Conservation (phyloP, 2,888 invertebrate species). For the Panorpa germanica region DNA sequence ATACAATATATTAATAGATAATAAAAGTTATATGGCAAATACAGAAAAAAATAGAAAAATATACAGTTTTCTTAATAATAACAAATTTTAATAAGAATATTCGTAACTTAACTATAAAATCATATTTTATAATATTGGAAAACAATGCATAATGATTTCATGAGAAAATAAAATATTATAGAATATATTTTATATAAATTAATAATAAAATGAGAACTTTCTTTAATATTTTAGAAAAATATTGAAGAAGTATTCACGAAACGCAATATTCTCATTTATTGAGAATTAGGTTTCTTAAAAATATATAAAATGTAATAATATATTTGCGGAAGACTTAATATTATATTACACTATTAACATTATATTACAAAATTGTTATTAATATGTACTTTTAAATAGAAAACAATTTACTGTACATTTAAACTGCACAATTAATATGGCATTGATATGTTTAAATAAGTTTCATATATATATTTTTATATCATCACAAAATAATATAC, state of each 20-base stretch:
- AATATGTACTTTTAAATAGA: constrained; percentile 16
- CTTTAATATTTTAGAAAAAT: constrained; percentile 10
- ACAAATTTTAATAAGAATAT: constrained; percentile 13
- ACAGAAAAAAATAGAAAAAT: constrained; percentile 16
- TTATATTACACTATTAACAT: too few species aligned
- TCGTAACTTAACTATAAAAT: constrained; percentile 14
- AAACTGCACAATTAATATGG: constrained; percentile 8
- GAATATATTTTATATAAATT: constrained; percentile 9
- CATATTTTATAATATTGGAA: constrained; percentile 16
- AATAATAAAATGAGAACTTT: constrained; percentile 9
- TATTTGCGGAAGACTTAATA: too few species aligned
- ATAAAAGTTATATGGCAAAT: constrained; percentile 13
- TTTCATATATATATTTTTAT: constrained; percentile 10
- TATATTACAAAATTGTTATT: too few species aligned
- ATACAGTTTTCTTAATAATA: constrained; percentile 17
- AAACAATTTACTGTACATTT: constrained; percentile 11
- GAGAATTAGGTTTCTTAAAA: constrained; percentile 36
- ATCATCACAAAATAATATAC: constrained; percentile 9
- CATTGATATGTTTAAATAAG: constrained; percentile 6
- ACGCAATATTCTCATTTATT: constrained; percentile 32
- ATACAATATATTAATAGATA: constrained; percentile 10
- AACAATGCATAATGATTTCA: constrained; percentile 11
- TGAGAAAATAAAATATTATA: constrained; percentile 9
- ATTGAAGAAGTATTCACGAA: constrained; percentile 22
- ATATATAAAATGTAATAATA: too few species aligned